Evolutionary conservation across 1,140 invertebrate genomes (phyloP), one percentile per base, ranked within the genome.

Genomic region (Aporrectodea caliginosa): DNA sequence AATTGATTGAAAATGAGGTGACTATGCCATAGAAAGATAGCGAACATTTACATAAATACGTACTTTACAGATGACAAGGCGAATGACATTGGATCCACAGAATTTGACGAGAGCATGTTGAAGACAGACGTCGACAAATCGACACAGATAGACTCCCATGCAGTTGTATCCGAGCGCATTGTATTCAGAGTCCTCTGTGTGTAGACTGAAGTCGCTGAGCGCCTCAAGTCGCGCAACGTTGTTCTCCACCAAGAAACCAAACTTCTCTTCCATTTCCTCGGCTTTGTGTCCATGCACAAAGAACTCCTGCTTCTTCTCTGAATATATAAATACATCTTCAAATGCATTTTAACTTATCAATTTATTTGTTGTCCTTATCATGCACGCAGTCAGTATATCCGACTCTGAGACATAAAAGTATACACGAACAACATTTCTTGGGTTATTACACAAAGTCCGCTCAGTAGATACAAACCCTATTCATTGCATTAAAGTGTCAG

Each of bases 91-190:
- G 1, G 76, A 81, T 12, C 76, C 80, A n/a, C 69, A 74, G 70
- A 31, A 75, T 33, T 81, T 81, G 35, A 81, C 73, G 27, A 81
- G 75, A 12, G 80, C 71, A 58, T 81, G 80, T n/a, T 78, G 80
- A n/a, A 81, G 70, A 69, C 80, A 81, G 16, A 81, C 77, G 43
- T 81, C 80, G 2, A 69, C 35, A 33, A 79, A 71, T 69, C 77
- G 79, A 73, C 80, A 81, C 27, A 78, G 30, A 70, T 81, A 81
- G 16, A 81, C 73, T 1, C 80, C 80, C 80, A 81, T 81, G 16
- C 58, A 32, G 33, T 81, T 81, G 77, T 81, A 81, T 32, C 80
- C 80, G 31, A 81, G 75, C 16, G 80, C 71, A 32, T 81, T 81
- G 72, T 81, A 81, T 35, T 81, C 80, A 31, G 80, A 81, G 35